A percentile compares a stretch with the other conserved stretches of the same genome.
Evolutionary conservation across 35 echinoderm and acorn worm species (phyloP).

Genomic region (Apostichopus californicus): DNA sequence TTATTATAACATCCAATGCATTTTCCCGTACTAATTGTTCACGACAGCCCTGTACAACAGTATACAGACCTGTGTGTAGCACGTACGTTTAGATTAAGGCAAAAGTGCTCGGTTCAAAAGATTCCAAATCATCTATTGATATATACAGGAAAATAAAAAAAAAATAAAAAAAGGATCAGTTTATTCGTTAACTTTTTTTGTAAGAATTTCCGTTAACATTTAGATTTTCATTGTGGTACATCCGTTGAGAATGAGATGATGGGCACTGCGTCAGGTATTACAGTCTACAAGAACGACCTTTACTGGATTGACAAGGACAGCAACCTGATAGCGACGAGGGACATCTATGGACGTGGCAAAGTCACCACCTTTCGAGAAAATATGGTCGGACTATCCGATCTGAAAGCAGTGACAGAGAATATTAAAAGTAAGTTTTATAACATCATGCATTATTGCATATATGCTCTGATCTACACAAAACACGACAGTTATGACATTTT

Average conservation of each 20-base stretch:
- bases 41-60: too few species aligned
- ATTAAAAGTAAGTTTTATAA: neutral
- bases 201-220: neutral
- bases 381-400: conserved; percentile 10
- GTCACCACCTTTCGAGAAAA: conserved; percentile 17
- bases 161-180: too few species aligned
- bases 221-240: conserved; percentile 40
- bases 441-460: too few species aligned
- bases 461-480: too few species aligned
- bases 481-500: too few species aligned
- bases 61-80: too few species aligned
- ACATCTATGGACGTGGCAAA: conserved; percentile 32
- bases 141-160: too few species aligned
- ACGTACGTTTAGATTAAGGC: too few species aligned
- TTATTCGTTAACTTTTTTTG: neutral
- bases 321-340: neutral
- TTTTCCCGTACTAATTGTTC: too few species aligned
- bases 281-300: conserved; percentile 14
- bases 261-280: neutral
- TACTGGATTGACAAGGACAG: conserved; percentile 45
- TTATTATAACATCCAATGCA: too few species aligned
- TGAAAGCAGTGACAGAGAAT: neutral
- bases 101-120: too few species aligned
- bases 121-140: too few species aligned
- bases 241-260: conserved; percentile 24